Evolutionary conservation across 2,113 vertebrate species (phyloP).

Genomic region (Gadus chalcogrammus): DNA sequence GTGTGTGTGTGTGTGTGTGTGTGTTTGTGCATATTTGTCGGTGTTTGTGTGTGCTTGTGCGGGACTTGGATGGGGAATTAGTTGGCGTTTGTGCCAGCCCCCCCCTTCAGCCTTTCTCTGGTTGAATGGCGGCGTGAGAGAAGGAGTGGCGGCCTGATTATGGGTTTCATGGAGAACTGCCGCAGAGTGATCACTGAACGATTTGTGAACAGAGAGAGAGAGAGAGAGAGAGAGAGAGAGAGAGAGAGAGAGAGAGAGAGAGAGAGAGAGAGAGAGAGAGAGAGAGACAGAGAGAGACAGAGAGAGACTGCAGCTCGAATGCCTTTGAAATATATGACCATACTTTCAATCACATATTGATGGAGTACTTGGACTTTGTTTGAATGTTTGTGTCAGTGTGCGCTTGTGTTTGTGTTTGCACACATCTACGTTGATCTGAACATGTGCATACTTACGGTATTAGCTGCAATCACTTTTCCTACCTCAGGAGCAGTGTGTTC

Average conservation of each 20-base stretch:
- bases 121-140: slow-evolving; percentile 43
- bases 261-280: not conserved
- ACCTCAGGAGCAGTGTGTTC: too few species aligned
- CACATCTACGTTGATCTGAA: too few species aligned
- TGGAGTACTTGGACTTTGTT: slow-evolving; percentile 18
- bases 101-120: slow-evolving; percentile 4
- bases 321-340: slow-evolving; percentile 43
- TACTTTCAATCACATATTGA: slow-evolving; percentile 50
- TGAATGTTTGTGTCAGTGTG: too few species aligned
- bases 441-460: too few species aligned
- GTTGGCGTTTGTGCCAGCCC: too few species aligned
- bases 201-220: slow-evolving; percentile 32
- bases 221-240: slow-evolving; percentile 13
- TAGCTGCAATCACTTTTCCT: too few species aligned
- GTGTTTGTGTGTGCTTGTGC: not conserved
- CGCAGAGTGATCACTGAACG: slow-evolving; percentile 38
- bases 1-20: not conserved
- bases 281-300: not conserved
- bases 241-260: slow-evolving; percentile 13
- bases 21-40: not conserved
- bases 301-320: slow-evolving; percentile 27
- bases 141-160: slow-evolving; percentile 41
- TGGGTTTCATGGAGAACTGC: slow-evolving; percentile 40
- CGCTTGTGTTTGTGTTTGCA: too few species aligned
- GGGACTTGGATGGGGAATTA: too few species aligned